Base-by-base conservation (phyloP, 2,113 vertebrate genomes). In the Probosciger aterrimus region DNA sequence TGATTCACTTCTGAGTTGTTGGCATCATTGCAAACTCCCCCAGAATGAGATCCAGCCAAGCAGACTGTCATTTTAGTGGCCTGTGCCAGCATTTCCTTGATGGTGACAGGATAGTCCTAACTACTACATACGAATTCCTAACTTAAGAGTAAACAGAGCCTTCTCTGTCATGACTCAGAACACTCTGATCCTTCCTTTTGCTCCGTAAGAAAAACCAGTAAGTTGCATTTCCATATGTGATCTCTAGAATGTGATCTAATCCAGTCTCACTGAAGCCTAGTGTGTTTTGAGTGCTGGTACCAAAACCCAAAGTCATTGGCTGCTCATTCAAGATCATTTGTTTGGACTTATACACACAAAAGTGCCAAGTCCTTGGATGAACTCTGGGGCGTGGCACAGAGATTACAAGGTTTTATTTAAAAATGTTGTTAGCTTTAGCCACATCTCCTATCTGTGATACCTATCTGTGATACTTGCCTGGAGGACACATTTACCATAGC, bases 1-100 rank as follows among this genome's bases (percentile, higher is more conserved):
- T 92, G 82, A 37, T 83, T 47, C 75, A 77, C 47, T 91, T 95
- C 55, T 87, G 62, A 84, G 78, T 30, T 82, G 43, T 43, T 87
- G 77, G 67, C 76, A 85, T 27, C 55, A 33, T 25, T 68, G 18
- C 20, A 87, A 85, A 68, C 52, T 89, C 88, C 70, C 31, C 35
- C 77, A 79, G 77, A 87, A 49, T 27, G 62, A 88, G 74, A 89
- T 30, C n/a, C 37, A 91, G 81, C 57, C 91, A 94, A 96, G 49
- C 22, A 90, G 55, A 35, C 69, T 65, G 76, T 90, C 69, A 69
- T 69, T 76, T 88, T 20, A 87, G n/a, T 73, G 74, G 14, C 22
- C 39, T 0, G 6, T 73, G 96, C 91, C 77, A 93, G 33, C 37
- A 87, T 67, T 89, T 89, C 73, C 67, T 65, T 74, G 37, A 89